Evolutionary conservation across 2,888 invertebrate genomes (phyloP).

Genomic region (Drosophila kuntzei): DNA sequence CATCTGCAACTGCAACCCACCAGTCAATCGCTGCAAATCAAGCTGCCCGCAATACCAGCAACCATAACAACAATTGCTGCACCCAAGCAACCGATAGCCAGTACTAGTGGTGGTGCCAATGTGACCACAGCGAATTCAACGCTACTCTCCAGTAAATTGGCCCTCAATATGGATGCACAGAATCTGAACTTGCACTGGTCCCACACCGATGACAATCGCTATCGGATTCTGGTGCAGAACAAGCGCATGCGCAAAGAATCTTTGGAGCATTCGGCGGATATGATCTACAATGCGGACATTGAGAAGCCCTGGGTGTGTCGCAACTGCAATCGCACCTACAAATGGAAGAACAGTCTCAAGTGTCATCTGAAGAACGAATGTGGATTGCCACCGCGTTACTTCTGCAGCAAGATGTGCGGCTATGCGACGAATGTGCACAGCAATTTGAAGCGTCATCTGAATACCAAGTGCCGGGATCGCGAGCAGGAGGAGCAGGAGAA

Average conservation of each 20-base stretch:
- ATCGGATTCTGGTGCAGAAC: conserved; percentile 85
- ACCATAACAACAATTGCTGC: conserved; percentile 75
- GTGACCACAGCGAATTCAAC: conserved; percentile 61
- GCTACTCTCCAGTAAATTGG: conserved; percentile 60
- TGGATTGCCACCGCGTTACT: conserved; percentile 87
- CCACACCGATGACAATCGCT: conserved; percentile 83
- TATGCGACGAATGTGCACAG: conserved; percentile 86
- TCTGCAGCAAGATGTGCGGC: conserved; percentile 85
- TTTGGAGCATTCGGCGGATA: conserved; percentile 85
- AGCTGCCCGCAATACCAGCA: conserved; percentile 81
- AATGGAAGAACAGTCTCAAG: conserved; percentile 90
- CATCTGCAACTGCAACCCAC: conserved; percentile 80
- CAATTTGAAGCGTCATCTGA: conserved; percentile 85
- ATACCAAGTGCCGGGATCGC: conserved; percentile 85
- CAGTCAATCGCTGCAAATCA: conserved; percentile 80
- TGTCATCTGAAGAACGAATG: conserved; percentile 90
- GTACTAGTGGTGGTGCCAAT: conserved; percentile 52
- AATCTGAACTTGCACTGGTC: conserved; percentile 72
- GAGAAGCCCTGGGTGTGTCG: conserved; percentile 87
- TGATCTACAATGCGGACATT: conserved; percentile 85
- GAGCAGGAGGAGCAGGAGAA: conserved; percentile 80
- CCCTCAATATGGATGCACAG: conserved; percentile 53
- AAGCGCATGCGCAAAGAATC: conserved; percentile 85
- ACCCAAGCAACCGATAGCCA: conserved; percentile 73
- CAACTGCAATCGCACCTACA: conserved; percentile 90